Conservation (phyloP, 2,888 invertebrate species). For the Trypoxylon attenuatum region DNA sequence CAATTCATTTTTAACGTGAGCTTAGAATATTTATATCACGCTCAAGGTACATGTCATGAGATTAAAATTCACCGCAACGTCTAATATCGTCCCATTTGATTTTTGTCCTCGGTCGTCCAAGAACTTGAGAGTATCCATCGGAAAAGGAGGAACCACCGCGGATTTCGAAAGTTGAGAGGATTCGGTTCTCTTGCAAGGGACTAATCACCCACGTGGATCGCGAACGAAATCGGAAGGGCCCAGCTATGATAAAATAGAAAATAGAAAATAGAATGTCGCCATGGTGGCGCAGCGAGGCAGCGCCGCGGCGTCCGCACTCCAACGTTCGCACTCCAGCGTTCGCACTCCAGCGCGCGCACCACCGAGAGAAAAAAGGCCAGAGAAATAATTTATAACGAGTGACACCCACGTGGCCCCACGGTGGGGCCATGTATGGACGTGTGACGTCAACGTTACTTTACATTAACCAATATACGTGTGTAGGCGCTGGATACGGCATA, state of each 20-base stretch:
- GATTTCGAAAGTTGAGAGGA: conserved; percentile 10
- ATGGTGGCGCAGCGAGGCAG: neutral
- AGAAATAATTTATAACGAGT: conserved; percentile 68
- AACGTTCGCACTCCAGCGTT: too few species aligned
- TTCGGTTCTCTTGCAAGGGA: conserved; percentile 19
- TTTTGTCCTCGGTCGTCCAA: too few species aligned
- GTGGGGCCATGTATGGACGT: conserved; percentile 68
- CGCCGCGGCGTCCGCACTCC: neutral
- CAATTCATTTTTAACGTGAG: too few species aligned
- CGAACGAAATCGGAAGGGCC: conserved; percentile 28
- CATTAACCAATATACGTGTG: conserved; percentile 67
- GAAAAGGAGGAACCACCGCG: too few species aligned
- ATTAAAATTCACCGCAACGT: too few species aligned
- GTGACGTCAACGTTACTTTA: conserved; percentile 72
- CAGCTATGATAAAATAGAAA: conserved; percentile 20
- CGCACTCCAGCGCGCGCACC: conserved; percentile 12
- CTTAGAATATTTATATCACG: too few species aligned
- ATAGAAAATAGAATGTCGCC: conserved; percentile 40
- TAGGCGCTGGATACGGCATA: conserved; percentile 67
- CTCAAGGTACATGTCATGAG: too few species aligned
- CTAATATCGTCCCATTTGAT: too few species aligned
- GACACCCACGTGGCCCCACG: conserved; percentile 68
- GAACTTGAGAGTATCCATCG: too few species aligned
- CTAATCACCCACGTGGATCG: too few species aligned
- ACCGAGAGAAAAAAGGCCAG: conserved; percentile 57